These are phyloP conservation scores for Acromyrmex heyeri DNA, from an alignment of 1,140 invertebrate species.

Conservation along the genomic window DNA sequence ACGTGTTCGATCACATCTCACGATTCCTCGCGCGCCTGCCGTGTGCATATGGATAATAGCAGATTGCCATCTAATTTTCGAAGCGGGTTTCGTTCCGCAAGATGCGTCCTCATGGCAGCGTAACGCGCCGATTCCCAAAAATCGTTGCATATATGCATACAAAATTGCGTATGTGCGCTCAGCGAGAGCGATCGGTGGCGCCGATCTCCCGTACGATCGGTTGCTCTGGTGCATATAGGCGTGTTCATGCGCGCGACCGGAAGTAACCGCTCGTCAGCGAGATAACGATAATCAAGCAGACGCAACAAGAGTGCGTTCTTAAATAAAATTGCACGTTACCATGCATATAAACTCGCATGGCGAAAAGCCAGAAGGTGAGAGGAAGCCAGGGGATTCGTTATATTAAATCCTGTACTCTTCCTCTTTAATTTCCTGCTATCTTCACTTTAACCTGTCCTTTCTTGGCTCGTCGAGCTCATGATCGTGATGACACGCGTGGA, in stretches of 20 bases:
- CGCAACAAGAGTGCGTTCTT: conserved; percentile 36
- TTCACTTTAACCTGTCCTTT: conserved; percentile 35
- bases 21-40: not conserved
- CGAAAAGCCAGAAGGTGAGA: not conserved
- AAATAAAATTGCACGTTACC: conserved; percentile 59
- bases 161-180: conserved; percentile 17
- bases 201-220: conserved; percentile 33
- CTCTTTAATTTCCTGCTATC: conserved; percentile 23
- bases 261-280: conserved; percentile 39
- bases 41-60: conserved; percentile 40
- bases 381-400: not conserved
- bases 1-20: conserved; percentile 21
- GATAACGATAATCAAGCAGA: conserved; percentile 67
- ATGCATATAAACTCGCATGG: conserved; percentile 24
- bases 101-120: conserved; percentile 24
- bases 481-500: conserved; percentile 43
- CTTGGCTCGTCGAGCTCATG: not conserved
- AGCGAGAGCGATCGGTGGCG: conserved; percentile 1
- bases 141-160: conserved; percentile 62
- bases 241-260: conserved; percentile 50
- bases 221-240: not conserved
- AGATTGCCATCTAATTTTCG: conserved; percentile 59
- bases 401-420: conserved; percentile 31
- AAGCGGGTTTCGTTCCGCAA: conserved; percentile 45
- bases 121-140: conserved; percentile 51